A percentile compares a stretch with the other conserved stretches of the same genome.
Conservation (phyloP, 1,140 invertebrate species). For the Pseudomyrmex flavicornis region DNA sequence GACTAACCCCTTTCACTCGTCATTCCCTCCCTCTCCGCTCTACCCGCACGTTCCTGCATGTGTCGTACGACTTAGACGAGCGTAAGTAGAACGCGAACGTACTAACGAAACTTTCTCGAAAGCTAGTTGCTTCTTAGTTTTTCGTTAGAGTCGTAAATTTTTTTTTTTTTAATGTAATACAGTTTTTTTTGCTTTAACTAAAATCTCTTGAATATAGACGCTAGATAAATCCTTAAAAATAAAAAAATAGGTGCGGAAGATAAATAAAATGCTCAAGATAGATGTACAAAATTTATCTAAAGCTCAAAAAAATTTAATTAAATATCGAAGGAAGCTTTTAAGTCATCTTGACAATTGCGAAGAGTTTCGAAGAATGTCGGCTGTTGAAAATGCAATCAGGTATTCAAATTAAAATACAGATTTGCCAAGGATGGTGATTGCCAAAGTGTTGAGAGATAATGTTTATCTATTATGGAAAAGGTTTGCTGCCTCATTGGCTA, state of each 20-base stretch:
- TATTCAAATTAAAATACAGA: conserved; percentile 66
- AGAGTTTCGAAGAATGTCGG: conserved; percentile 86
- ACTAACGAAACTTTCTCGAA: conserved; percentile 47
- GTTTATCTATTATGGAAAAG: conserved; percentile 89
- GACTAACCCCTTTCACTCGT: conserved; percentile 61
- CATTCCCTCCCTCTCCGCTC: conserved; percentile 21
- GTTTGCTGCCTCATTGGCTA: conserved; percentile 88
- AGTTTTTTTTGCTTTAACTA: not conserved
- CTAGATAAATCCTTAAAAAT: not conserved
- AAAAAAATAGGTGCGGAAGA: conserved; percentile 73
- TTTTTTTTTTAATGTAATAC: not conserved
- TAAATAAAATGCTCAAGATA: conserved; percentile 77
- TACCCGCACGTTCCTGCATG: conserved; percentile 28
- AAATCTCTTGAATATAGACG: not conserved
- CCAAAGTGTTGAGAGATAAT: conserved; percentile 88
- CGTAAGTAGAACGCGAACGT: conserved; percentile 33
- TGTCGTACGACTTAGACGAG: conserved; percentile 29
- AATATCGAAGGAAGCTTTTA: conserved; percentile 86
- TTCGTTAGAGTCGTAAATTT: not conserved
- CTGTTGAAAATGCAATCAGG: conserved; percentile 86
- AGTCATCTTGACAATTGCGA: conserved; percentile 88
- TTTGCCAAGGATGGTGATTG: conserved; percentile 87
- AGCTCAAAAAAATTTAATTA: conserved; percentile 87
- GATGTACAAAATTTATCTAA: conserved; percentile 84
- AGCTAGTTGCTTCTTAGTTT: conserved; percentile 21